These are phyloP conservation scores for Drosophila mayaguana DNA, from an alignment of 2,888 invertebrate species.

Conservation along the genomic window DNA sequence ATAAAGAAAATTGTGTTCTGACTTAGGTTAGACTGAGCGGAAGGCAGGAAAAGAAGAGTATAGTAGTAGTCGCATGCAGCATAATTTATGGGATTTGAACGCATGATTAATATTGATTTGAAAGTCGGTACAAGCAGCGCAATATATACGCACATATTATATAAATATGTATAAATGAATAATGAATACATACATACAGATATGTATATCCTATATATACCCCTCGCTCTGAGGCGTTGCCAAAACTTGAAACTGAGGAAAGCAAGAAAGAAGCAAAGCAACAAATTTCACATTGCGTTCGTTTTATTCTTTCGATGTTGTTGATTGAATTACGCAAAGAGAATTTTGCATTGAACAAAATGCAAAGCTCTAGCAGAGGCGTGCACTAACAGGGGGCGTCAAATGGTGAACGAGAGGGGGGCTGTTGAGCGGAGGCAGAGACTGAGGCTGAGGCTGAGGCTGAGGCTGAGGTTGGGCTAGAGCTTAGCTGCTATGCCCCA, in stretches of 20 bases:
- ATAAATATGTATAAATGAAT: background rate
- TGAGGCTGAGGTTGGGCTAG: background rate
- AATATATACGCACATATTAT: background rate
- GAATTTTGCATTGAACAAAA: slow-evolving; percentile 24
- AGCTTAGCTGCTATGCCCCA: slow-evolving; percentile 20
- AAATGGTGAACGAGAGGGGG: background rate
- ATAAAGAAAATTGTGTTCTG: slow-evolving; percentile 38
- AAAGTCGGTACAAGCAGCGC: slow-evolving; percentile 61
- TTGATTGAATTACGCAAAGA: slow-evolving; percentile 67
- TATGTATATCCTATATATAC: slow-evolving; percentile 33
- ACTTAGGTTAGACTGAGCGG: slow-evolving; percentile 12
- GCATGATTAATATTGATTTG: slow-evolving; percentile 83
- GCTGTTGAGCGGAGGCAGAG: background rate
- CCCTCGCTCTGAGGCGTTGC: slow-evolving; percentile 37
- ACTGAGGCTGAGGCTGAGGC: background rate
- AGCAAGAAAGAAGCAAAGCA: slow-evolving; percentile 26
- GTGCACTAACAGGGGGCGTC: background rate
- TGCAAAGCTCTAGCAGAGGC: background rate
- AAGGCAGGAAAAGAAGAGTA: background rate
- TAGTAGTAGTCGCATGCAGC: slow-evolving; percentile 11
- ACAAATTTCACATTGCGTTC: slow-evolving; percentile 54
- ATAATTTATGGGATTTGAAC: slow-evolving; percentile 75
- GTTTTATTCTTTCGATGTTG: slow-evolving; percentile 20
- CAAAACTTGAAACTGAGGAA: slow-evolving; percentile 26
- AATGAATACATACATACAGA: background rate